Evolutionary conservation across 2,113 vertebrate species (phyloP).

Genomic region (Sorex fumeus): DNA sequence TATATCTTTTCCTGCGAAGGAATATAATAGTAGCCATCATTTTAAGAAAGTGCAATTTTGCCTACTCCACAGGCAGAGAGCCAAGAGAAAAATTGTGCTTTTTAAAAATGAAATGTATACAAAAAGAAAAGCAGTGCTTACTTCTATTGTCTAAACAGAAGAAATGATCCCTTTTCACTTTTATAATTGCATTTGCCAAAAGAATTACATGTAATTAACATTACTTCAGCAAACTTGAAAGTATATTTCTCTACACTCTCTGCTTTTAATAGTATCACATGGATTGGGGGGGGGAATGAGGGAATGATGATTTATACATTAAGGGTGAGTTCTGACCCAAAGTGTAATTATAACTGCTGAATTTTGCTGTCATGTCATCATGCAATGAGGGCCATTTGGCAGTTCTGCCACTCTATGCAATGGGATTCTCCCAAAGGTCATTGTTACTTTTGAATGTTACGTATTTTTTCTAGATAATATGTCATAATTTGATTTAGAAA

Average conservation of each 20-base stretch:
- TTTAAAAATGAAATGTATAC: constrained; percentile 49
- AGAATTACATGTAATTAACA: background rate
- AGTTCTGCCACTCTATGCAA: background rate
- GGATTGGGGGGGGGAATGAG: no score
- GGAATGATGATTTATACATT: background rate
- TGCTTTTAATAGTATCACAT: background rate
- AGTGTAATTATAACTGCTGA: background rate
- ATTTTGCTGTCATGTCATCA: background rate
- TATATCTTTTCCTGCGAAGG: background rate
- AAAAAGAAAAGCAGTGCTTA: background rate
- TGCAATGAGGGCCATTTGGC: background rate
- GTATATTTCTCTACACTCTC: no score
- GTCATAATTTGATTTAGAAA: background rate
- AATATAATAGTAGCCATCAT: background rate
- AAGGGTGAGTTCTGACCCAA: background rate
- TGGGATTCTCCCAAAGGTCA: background rate
- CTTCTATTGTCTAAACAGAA: background rate
- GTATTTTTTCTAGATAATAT: background rate
- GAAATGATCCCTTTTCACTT: background rate
- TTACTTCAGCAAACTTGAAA: no score
- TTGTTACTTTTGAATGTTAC: background rate
- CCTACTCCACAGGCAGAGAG: background rate
- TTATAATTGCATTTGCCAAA: background rate
- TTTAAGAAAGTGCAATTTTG: constrained; percentile 45
- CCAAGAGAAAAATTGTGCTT: constrained; percentile 10